Conservation (phyloP, 2,888 invertebrate genomes). For the Cantharis nigra region DNA sequence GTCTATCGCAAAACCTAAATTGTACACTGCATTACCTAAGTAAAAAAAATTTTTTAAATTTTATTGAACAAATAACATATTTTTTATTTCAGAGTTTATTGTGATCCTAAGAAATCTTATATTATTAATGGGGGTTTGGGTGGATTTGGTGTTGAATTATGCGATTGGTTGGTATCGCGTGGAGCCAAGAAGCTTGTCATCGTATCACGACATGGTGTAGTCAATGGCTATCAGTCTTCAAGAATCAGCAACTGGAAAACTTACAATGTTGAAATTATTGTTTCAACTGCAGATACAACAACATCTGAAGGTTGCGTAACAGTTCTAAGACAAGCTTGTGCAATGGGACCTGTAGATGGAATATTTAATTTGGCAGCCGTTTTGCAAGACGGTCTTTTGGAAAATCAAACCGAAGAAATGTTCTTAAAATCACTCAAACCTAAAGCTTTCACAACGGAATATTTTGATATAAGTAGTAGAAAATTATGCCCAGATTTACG, state of each 20-base stretch:
- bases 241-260: slow-evolving; percentile 73
- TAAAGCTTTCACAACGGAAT: slow-evolving; percentile 75
- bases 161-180: slow-evolving; percentile 81
- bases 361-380: slow-evolving; percentile 90
- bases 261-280: slow-evolving; percentile 69
- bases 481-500: slow-evolving; percentile 22
- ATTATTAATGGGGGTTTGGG: slow-evolving; percentile 81
- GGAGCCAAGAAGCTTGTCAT: slow-evolving; percentile 79
- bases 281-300: slow-evolving; percentile 74
- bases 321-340: slow-evolving; percentile 66
- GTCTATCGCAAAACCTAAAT: not conserved
- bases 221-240: slow-evolving; percentile 80
- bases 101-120: slow-evolving; percentile 61
- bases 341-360: slow-evolving; percentile 74
- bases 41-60: not conserved
- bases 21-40: not conserved
- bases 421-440: slow-evolving; percentile 72
- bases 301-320: slow-evolving; percentile 69
- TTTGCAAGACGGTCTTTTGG: slow-evolving; percentile 74
- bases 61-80: slow-evolving; percentile 37
- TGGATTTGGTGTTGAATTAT: slow-evolving; percentile 87
- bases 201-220: slow-evolving; percentile 77
- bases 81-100: slow-evolving; percentile 54
- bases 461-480: slow-evolving; percentile 68
- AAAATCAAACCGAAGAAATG: slow-evolving; percentile 73